Percentiles rank a stretch among this genome's conserved stretches.
These are phyloP conservation scores for Quiscalus mexicanus DNA, from an alignment of 2,113 vertebrate genomes.

Conservation along the genomic window DNA sequence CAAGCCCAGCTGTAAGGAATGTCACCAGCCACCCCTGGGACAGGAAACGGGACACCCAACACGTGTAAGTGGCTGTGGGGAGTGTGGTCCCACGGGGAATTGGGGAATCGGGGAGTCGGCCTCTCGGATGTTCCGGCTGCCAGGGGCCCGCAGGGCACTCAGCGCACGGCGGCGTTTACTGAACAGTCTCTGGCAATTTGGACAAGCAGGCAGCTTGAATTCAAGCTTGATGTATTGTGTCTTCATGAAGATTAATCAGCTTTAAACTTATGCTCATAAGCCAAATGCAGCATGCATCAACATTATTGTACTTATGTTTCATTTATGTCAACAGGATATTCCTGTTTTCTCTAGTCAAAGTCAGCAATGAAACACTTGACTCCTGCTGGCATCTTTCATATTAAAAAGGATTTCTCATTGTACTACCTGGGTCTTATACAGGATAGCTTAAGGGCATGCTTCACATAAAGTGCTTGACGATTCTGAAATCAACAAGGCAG, in stretches of 20 bases:
- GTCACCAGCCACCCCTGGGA: background rate
- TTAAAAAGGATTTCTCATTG: background rate
- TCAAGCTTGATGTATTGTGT: background rate
- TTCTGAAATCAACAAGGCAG: background rate
- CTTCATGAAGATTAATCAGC: background rate
- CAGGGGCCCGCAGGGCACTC: background rate
- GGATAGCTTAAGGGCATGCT: background rate
- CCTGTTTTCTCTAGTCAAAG: background rate
- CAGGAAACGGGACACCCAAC: background rate
- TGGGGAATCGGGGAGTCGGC: too few relatives aligned
- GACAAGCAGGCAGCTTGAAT: background rate
- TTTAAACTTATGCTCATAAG: background rate
- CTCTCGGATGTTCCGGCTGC: fast-evolving
- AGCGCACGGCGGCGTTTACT: fast-evolving
- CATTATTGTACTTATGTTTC: background rate
- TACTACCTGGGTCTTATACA: background rate
- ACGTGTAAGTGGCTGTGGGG: fast-evolving
- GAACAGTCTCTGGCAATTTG: background rate
- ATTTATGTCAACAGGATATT: background rate
- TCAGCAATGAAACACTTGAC: background rate
- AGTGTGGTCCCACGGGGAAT: background rate
- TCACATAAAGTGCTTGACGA: background rate
- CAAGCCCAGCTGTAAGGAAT: background rate
- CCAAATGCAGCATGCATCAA: background rate
- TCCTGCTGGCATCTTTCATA: background rate